Evolutionary conservation across 2,797 vertebrate genomes (phyloP).

Genomic region (Danionella dracula): DNA sequence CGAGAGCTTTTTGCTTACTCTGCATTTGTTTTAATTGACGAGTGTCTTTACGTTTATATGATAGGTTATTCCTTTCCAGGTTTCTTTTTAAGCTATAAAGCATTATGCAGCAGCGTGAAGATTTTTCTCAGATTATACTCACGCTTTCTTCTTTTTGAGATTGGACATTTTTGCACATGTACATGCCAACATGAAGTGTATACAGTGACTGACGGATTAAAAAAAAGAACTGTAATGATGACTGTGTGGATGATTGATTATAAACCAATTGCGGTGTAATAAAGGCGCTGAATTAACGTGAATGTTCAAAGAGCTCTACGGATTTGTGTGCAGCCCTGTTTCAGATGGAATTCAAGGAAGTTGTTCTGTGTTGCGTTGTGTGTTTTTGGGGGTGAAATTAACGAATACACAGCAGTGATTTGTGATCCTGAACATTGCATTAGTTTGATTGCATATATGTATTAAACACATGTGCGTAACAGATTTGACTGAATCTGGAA

Average conservation of each 20-base stretch:
- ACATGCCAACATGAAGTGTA: constrained; percentile 39
- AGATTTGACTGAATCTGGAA: too few relatives aligned
- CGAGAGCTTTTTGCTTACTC: not conserved
- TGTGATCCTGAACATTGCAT: constrained; percentile 62
- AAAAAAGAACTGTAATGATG: not conserved
- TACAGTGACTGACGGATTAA: constrained; percentile 35
- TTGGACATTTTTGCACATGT: constrained; percentile 48
- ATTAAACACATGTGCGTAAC: not conserved
- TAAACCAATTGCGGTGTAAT: constrained; percentile 45
- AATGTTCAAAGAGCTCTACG: not conserved
- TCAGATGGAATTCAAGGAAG: too few relatives aligned
- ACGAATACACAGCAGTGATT: constrained; percentile 68
- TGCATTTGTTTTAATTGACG: constrained; percentile 16
- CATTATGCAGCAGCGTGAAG: constrained; percentile 52
- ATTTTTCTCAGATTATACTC: constrained; percentile 47
- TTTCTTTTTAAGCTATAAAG: constrained; percentile 40
- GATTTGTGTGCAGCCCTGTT: constrained; percentile 40
- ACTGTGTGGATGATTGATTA: constrained; percentile 29
- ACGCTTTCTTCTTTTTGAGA: constrained; percentile 57
- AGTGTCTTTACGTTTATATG: constrained; percentile 1
- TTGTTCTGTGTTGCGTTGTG: constrained; percentile 54
- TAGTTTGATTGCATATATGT: constrained; percentile 35
- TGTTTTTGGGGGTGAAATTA: constrained; percentile 63
- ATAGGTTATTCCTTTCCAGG: not conserved
- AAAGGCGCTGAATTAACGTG: constrained; percentile 46